These are phyloP conservation scores for Cryptocephalus primarius DNA, from an alignment of 2,888 invertebrate species.

Conservation along the genomic window DNA sequence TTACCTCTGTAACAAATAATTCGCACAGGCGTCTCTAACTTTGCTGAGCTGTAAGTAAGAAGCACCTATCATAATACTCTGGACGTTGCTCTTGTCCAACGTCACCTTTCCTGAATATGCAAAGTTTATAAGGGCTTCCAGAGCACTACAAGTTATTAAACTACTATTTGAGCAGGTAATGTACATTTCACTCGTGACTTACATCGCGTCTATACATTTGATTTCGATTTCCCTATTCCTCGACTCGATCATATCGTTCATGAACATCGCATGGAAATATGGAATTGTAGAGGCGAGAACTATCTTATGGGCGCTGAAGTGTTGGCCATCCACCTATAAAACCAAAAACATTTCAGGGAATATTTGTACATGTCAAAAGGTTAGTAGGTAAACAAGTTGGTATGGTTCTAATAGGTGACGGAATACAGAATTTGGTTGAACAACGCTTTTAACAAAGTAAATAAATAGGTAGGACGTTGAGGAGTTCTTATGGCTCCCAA, in stretches of 20 bases:
- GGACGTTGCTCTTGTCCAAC: conserved; percentile 70
- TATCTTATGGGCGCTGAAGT: conserved; percentile 71
- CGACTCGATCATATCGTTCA: conserved; percentile 78
- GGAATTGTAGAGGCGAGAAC: conserved; percentile 79
- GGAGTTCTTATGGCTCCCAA: too few species aligned
- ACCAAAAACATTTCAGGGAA: not conserved
- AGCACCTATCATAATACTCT: conserved; percentile 74
- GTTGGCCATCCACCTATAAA: conserved; percentile 60
- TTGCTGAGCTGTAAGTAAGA: conserved; percentile 68
- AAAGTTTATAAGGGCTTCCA: conserved; percentile 74
- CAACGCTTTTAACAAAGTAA: too few species aligned
- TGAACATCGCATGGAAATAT: conserved; percentile 86
- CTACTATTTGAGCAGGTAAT: not conserved
- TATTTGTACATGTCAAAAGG: too few species aligned
- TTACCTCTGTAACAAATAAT: conserved; percentile 63
- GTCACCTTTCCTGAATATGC: conserved; percentile 72
- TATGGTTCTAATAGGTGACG: too few species aligned
- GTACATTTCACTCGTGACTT: conserved; percentile 24
- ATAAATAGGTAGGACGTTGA: too few species aligned
- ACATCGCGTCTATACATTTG: conserved; percentile 70
- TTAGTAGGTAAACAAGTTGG: too few species aligned
- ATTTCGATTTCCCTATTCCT: conserved; percentile 70
- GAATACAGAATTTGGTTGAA: too few species aligned
- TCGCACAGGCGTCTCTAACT: conserved; percentile 75
- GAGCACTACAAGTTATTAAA: conserved; percentile 44